Evolutionary conservation across 2,888 invertebrate genomes (phyloP).

Genomic region (Nasonia oneida): DNA sequence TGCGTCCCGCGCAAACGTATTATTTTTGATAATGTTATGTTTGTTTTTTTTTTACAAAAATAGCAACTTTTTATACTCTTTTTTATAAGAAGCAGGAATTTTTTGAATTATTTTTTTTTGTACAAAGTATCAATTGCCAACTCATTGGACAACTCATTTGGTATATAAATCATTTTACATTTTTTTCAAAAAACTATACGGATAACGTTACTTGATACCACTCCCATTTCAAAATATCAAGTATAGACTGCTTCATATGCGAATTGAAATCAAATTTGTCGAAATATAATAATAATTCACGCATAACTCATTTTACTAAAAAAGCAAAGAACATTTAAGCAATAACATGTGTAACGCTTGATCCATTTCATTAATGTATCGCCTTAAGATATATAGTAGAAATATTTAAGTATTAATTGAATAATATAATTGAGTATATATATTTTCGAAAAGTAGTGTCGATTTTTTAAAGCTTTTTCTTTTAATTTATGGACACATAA

Average conservation of each 20-base stretch:
- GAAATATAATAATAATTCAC: background rate
- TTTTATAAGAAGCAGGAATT: background rate
- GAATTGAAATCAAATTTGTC: background rate
- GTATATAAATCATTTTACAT: background rate
- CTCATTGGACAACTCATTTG: background rate
- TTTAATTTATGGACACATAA: background rate
- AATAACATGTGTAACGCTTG: background rate
- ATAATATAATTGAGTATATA: background rate
- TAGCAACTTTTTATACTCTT: background rate
- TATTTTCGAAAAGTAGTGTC: background rate
- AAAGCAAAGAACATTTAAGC: background rate
- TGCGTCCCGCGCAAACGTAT: background rate
- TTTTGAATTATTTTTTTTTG: background rate
- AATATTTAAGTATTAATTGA: conserved; percentile 30
- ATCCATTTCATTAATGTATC: conserved; percentile 35
- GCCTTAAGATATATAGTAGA: conserved; percentile 25
- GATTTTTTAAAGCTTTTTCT: conserved; percentile 13
- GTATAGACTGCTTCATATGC: conserved; percentile 23
- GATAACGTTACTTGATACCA: conserved; percentile 7
- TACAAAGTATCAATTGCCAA: background rate
- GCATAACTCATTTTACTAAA: background rate
- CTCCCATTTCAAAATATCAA: conserved; percentile 8
- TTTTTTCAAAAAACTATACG: background rate
- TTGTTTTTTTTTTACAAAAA: background rate
- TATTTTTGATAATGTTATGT: background rate